Evolutionary conservation across 2,113 vertebrate genomes (phyloP).

Genomic region (Corythornis vintsioides): DNA sequence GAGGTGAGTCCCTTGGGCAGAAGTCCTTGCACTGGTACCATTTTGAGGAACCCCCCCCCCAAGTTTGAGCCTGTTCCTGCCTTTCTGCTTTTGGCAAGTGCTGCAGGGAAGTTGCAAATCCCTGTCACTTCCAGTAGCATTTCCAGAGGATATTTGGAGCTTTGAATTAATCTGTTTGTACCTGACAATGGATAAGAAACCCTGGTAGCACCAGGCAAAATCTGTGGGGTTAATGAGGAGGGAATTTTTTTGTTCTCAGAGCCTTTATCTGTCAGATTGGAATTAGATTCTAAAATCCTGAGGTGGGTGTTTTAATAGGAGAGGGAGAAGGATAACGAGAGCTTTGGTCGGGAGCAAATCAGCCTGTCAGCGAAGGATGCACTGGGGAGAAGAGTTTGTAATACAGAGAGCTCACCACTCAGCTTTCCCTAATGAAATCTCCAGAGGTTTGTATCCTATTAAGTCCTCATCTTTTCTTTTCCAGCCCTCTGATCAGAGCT

Average conservation of each 20-base stretch:
- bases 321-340: neutral
- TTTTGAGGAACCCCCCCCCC: neutral
- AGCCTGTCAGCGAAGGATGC: neutral
- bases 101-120: neutral
- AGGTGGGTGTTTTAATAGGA: neutral
- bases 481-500: constrained; percentile 34
- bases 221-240: neutral
- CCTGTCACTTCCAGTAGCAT: neutral
- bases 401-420: neutral
- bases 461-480: neutral
- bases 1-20: constrained; percentile 60
- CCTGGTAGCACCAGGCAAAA: neutral
- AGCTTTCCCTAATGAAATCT: neutral
- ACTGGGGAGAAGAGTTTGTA: neutral
- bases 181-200: neutral
- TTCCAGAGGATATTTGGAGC: neutral
- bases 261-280: neutral
- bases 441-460: neutral
- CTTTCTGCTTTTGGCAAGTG: fast-evolving
- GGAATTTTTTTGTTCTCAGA: neutral
- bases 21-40: neutral
- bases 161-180: neutral
- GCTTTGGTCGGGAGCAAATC: neutral
- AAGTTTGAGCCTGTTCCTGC: neutral
- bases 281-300: neutral